phyloP scores from a whole-genome alignment of 2,113 vertebrate genomes.

The Notothenia rossii region DNA sequence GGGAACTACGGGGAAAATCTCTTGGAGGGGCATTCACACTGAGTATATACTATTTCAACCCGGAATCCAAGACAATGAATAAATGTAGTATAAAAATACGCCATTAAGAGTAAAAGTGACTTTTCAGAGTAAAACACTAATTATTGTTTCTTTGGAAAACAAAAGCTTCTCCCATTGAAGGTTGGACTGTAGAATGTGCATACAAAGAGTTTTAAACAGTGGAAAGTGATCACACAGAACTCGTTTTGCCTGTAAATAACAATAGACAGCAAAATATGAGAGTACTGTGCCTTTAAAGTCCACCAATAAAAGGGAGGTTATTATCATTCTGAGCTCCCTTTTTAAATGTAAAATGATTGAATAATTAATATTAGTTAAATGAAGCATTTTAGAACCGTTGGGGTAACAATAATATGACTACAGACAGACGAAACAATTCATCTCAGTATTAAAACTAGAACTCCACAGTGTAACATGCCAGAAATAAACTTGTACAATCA shows the following conservation, averaged over 20 bases:
- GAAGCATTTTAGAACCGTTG: too few species aligned
- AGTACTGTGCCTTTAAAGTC: not conserved
- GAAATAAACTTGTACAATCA: not conserved
- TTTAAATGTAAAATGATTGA: too few species aligned
- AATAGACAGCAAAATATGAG: not conserved
- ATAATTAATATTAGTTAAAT: too few species aligned
- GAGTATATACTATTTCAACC: constrained; percentile 12
- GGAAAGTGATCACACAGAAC: not conserved
- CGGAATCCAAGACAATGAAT: not conserved
- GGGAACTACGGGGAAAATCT: constrained; percentile 9
- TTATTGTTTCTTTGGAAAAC: not conserved
- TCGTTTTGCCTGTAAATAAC: not conserved
- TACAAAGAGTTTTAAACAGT: not conserved
- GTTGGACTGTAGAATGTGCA: not conserved
- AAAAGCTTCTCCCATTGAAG: not conserved
- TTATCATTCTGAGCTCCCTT: not conserved
- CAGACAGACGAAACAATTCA: not conserved
- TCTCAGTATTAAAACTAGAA: not conserved
- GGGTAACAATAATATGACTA: not conserved
- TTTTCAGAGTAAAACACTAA: not conserved
- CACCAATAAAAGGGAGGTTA: not conserved
- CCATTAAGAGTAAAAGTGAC: not conserved
- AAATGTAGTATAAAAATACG: not conserved
- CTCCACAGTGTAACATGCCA: not conserved
- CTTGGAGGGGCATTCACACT: not conserved